Conservation (phyloP, 1,140 invertebrate genomes). For the Pomacea maculata region DNA sequence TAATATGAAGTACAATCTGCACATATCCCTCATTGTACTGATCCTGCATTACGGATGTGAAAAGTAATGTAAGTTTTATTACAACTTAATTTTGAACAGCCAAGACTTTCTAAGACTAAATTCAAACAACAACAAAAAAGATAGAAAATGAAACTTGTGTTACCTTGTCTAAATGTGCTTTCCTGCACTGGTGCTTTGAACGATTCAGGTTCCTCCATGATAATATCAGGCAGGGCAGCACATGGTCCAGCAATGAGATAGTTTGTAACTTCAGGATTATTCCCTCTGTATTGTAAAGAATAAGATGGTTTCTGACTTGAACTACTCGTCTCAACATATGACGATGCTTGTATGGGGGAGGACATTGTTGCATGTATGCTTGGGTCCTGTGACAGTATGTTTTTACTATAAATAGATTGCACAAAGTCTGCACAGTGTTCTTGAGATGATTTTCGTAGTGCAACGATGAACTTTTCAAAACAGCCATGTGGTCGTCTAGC, state of each 20-base stretch:
- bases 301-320: no score
- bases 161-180: not conserved
- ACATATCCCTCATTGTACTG: no score
- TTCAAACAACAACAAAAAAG: not conserved
- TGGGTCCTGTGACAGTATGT: not conserved
- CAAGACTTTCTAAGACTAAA: not conserved
- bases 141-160: no score
- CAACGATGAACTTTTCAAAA: slow-evolving; percentile 1
- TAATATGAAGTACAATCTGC: no score
- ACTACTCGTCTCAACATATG: not conserved
- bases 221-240: not conserved
- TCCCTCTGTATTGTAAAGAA: no score
- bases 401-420: not conserved
- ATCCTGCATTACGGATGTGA: no score
- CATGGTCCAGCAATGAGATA: not conserved
- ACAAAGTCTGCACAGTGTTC: slow-evolving; percentile 12
- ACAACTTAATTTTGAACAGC: not conserved
- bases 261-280: not conserved
- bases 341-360: not conserved
- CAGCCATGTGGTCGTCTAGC: not conserved
- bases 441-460: not conserved
- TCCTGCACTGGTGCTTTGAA: no score
- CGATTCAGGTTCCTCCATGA: not conserved
- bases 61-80: not conserved
- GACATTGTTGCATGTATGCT: not conserved